Conservation (phyloP, 2,888 invertebrate species). For the Andrena haemorrhoa region DNA sequence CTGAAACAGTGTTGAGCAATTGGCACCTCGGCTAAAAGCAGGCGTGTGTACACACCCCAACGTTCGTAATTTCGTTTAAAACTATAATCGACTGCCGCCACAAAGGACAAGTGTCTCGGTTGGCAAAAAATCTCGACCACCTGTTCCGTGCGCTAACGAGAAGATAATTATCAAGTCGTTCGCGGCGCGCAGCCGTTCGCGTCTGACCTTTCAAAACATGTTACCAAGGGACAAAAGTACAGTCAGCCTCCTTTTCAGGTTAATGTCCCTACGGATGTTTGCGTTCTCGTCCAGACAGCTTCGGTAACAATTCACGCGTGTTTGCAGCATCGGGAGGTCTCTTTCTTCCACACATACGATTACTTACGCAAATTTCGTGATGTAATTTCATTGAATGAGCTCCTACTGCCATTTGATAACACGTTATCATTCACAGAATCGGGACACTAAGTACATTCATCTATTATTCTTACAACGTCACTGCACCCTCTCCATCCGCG, state of each 20-base stretch:
- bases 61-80: constrained; percentile 54
- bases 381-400: neutral
- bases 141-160: constrained; percentile 23
- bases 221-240: constrained; percentile 27
- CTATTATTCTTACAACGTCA: no score
- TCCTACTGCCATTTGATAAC: neutral
- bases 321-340: neutral
- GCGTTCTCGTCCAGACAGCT: constrained; percentile 16
- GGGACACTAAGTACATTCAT: no score
- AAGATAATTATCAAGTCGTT: constrained; percentile 55
- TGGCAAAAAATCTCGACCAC: constrained; percentile 44
- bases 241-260: constrained; percentile 13
- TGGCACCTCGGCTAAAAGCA: neutral
- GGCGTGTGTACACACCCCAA: constrained; percentile 3
- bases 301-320: neutral
- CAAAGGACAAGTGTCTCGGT: constrained; percentile 34
- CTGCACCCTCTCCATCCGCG: no score
- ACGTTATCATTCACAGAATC: neutral
- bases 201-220: constrained; percentile 13
- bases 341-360: constrained; percentile 5
- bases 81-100: constrained; percentile 11
- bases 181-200: constrained; percentile 4
- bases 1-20: neutral
- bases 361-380: constrained; percentile 1
- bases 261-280: constrained; percentile 22